These are phyloP conservation scores for Australoheros scitulus DNA, from an alignment of 2,113 vertebrate species.

Conservation along the genomic window DNA sequence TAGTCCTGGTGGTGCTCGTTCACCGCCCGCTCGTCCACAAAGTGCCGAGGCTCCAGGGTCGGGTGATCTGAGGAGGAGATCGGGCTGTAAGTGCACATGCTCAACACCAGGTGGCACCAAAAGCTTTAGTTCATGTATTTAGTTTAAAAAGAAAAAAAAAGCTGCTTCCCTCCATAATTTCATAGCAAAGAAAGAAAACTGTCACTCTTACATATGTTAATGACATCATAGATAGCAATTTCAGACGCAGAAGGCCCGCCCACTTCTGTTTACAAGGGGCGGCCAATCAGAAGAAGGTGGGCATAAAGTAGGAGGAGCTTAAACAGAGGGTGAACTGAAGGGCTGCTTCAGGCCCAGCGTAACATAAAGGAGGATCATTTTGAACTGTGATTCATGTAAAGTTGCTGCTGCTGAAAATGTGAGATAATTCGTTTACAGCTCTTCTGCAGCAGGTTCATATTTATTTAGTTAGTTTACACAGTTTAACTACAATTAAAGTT, in stretches of 20 bases:
- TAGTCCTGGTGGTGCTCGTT: constrained; percentile 92
- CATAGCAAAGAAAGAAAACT: no score
- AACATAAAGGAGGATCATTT: background rate
- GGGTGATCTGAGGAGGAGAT: constrained; percentile 84
- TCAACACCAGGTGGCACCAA: constrained; percentile 30
- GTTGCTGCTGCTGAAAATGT: background rate
- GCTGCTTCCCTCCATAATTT: background rate
- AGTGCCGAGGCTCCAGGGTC: constrained; percentile 90
- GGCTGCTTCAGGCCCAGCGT: background rate
- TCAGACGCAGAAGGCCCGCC: background rate
- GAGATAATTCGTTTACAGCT: no score
- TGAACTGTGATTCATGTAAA: background rate
- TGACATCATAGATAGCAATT: background rate
- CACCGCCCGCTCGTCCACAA: constrained; percentile 91
- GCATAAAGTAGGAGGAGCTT: background rate
- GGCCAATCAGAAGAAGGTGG: background rate
- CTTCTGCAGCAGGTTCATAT: no score
- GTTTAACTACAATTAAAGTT: no score
- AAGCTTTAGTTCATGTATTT: background rate
- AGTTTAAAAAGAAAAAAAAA: background rate
- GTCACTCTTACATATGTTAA: no score
- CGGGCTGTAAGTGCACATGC: constrained; percentile 4
- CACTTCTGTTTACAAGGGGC: background rate
- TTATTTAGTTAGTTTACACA: no score
- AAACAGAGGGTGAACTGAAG: background rate